Base-by-base conservation (phyloP, 1,140 invertebrate genomes). In the Lordiphosa collinella region DNA sequence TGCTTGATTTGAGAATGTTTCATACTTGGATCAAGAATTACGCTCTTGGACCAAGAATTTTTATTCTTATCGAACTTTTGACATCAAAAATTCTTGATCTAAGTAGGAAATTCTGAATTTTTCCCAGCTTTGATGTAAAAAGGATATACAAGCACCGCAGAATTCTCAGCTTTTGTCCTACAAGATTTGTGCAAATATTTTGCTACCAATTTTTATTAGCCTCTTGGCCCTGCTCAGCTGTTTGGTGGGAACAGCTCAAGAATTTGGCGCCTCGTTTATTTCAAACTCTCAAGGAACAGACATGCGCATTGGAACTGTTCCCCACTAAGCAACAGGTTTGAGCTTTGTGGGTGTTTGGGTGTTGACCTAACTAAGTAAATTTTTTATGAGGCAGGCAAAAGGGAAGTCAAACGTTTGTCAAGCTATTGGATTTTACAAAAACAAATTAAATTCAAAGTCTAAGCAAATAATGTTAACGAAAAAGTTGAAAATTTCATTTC, bases 321-420 rank as follows among this genome's bases (percentile, higher is more conserved):
- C 37, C 53, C 50, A 34, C 0, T 1, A 14, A 57, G 25, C 75
- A 79, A 79, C 74, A 79, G 74, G 68, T 79, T 57, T 8, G 13
- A 13, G 14, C 43, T 56, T 54, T 64, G 74, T 22, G 18, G 18
- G 18, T 22, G 18, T 22, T 22, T 22, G 18, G 18, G 18, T 22
- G 18, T 5, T 22, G 18, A 22, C 18, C 4, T 22, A 22, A 22
- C 74, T 52, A 69, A 79, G 64, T 79, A 57, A n/a, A 79, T 73
- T 59, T 79, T 78, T 53, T 37, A 73, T 73, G 51, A 53, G 52
- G 36, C 46, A 71, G 51, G 49, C 40, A 54, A 67, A 22, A 34
- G 22, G 25, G 11, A 40, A 41, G 46, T 43, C 58, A 52, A 38
- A 11, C 47, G 59, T 29, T 47, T 53, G 58, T 52, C 60, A 62